Evolutionary conservation across 2,113 vertebrate genomes (phyloP), one percentile per base, ranked within the genome.

Genomic region (Mola mola): DNA sequence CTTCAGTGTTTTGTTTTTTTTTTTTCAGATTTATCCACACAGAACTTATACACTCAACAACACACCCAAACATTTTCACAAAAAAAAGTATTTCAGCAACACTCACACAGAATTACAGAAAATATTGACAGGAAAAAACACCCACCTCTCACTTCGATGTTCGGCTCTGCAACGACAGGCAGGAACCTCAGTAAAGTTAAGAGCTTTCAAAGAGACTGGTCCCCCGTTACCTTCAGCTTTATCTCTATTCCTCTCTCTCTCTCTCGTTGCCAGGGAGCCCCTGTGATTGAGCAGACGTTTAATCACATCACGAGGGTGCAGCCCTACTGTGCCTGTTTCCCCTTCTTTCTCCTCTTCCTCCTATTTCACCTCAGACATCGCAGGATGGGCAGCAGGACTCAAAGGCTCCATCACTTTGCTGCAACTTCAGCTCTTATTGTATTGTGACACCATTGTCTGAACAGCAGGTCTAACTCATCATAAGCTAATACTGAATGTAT

Each of bases 271-370:
- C 79, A 73, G 70, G 68, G 43, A 58, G 68, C 76, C 86, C 81
- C 72, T 50, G 60, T 15, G 74, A 67, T 79, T 12, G 19, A 81
- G 44, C 81, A 80, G 81, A 85, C 77, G 52, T 82, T 74, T 71
- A 68, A 83, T 88, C 57, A 58, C 57, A 85, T 81, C 85, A 73
- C 31, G 5, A 73, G 42, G 28, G 37, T 16, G 7, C 28, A 1
- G 16, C 41, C 79, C 74, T 66, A 79, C 77, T 81, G 71, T 72
- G 79, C 34, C 38, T 1, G 15, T 25, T 33, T 20, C 59, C 33
- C 48, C 43, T 43, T 31, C 48, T 11, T 19, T 11, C 42, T 34
- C 57, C 20, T 38, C 41, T 36, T 49, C 49, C 7, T 21, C 28
- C n/a, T 17, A 16, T 21, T 51, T 65, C 6, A 42, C 33, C 29